Conservation (phyloP, 30 jellyfish, hydroid and myxozoan genomes). For the Cassiopea andromeda region DNA sequence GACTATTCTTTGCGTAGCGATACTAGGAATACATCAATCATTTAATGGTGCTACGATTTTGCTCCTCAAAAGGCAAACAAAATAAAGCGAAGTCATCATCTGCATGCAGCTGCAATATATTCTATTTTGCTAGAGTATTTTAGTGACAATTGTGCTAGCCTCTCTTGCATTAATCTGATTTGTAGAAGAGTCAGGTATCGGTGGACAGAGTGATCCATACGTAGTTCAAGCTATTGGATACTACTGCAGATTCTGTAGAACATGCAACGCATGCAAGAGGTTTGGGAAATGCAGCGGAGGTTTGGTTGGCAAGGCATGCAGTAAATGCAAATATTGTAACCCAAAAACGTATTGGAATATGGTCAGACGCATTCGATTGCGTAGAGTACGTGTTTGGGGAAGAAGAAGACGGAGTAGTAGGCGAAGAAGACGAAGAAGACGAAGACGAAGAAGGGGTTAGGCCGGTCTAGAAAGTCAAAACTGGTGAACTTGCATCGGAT, state of each 20-base stretch:
- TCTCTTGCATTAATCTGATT: background rate
- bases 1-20: too few species aligned
- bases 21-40: too few species aligned
- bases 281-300: constrained; percentile 29
- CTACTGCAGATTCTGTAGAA: constrained; percentile 48
- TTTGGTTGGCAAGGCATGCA: constrained; percentile 27
- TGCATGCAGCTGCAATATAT: too few species aligned
- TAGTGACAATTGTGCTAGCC: background rate
- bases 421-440: constrained; percentile 10
- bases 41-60: too few species aligned
- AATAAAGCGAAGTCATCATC: too few species aligned
- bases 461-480: background rate
- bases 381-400: constrained; percentile 20
- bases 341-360: constrained; percentile 35
- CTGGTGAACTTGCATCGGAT: too few species aligned
- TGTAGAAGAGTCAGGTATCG: constrained; percentile 27
- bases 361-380: constrained; percentile 31
- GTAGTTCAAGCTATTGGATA: constrained; percentile 13
- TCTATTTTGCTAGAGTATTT: too few species aligned
- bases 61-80: too few species aligned
- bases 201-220: constrained; percentile 36
- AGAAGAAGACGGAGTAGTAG: background rate
- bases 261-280: constrained; percentile 29
- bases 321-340: constrained; percentile 39
- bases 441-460: constrained; percentile 26